A percentile compares a stretch with the other conserved stretches of the same genome.
Conservation (phyloP, 2,888 invertebrate species). For the Campoplex nolae region DNA sequence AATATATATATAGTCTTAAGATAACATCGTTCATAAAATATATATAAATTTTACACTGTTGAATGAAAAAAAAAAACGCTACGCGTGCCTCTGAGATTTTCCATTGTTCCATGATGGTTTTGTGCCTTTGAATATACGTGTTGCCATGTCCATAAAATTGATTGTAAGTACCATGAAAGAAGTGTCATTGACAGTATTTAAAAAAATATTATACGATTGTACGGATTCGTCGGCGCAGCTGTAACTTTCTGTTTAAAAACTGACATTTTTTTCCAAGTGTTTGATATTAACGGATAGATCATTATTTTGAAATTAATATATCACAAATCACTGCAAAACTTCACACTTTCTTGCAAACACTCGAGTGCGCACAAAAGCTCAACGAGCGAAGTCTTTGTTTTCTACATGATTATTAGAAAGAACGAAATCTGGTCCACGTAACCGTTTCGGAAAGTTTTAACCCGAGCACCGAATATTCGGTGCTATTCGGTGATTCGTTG, state of each 20-base stretch:
- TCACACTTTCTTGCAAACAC: not conserved
- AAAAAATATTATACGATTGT: not conserved
- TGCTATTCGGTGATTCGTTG: no score
- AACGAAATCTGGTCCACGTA: no score
- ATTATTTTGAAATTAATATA: slow-evolving; percentile 45
- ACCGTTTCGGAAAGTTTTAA: no score
- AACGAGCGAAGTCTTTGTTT: not conserved
- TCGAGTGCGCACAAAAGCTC: not conserved
- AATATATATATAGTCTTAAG: slow-evolving; percentile 55
- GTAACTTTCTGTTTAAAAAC: not conserved
- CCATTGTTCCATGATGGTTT: slow-evolving; percentile 31
- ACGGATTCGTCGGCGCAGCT: slow-evolving; percentile 9
- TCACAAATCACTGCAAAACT: slow-evolving; percentile 45
- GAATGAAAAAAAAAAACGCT: slow-evolving; percentile 7
- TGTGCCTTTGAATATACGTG: slow-evolving; percentile 46
- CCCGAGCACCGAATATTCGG: no score
- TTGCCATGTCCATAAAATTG: slow-evolving; percentile 37
- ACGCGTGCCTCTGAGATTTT: slow-evolving; percentile 50
- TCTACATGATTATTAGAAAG: no score
- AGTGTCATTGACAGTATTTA: not conserved
- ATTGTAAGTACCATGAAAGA: slow-evolving; percentile 30
- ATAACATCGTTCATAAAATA: slow-evolving; percentile 53
- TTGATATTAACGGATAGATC: not conserved
- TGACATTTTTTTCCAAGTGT: no score
- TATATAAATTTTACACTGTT: slow-evolving; percentile 61